Percentiles rank a stretch among this genome's conserved stretches.
Evolutionary conservation across 1,140 invertebrate species (phyloP).

Genomic region (Bombus fervidus): DNA sequence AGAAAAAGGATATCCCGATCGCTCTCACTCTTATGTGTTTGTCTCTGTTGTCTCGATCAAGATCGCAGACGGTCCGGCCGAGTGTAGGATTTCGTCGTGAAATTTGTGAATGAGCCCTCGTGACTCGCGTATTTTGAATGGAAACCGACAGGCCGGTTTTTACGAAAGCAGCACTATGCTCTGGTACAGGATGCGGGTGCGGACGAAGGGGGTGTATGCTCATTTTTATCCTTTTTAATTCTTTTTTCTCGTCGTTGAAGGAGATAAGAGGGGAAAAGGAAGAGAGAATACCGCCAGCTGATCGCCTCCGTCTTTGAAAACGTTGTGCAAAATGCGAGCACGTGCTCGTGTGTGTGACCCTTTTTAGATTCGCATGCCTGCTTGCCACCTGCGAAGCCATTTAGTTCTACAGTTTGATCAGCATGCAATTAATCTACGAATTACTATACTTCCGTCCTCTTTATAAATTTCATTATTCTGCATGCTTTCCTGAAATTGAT

Average conservation of each 20-base stretch:
- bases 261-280: constrained; percentile 42
- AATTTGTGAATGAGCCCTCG: constrained; percentile 71
- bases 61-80: constrained; percentile 59
- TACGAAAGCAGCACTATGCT: constrained; percentile 55
- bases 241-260: constrained; percentile 13
- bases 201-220: constrained; percentile 55
- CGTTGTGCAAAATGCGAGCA: constrained; percentile 67
- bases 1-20: constrained; percentile 10
- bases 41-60: constrained; percentile 49
- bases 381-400: constrained; percentile 68
- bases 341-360: constrained; percentile 65
- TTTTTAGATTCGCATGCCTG: constrained; percentile 61
- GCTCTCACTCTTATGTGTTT: constrained; percentile 12
- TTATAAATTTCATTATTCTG: background rate
- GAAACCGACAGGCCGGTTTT: constrained; percentile 66
- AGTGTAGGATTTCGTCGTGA: constrained; percentile 69
- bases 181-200: constrained; percentile 69
- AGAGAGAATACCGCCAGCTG: constrained; percentile 64
- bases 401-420: constrained; percentile 25
- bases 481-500: background rate
- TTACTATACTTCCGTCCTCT: background rate
- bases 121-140: constrained; percentile 71
- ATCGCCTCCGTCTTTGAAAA: constrained; percentile 62
- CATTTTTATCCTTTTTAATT: constrained; percentile 65
- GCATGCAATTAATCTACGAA: constrained; percentile 46